phyloP scores from a whole-genome alignment of 2,797 vertebrate genomes.

The Buceros bicornis region DNA sequence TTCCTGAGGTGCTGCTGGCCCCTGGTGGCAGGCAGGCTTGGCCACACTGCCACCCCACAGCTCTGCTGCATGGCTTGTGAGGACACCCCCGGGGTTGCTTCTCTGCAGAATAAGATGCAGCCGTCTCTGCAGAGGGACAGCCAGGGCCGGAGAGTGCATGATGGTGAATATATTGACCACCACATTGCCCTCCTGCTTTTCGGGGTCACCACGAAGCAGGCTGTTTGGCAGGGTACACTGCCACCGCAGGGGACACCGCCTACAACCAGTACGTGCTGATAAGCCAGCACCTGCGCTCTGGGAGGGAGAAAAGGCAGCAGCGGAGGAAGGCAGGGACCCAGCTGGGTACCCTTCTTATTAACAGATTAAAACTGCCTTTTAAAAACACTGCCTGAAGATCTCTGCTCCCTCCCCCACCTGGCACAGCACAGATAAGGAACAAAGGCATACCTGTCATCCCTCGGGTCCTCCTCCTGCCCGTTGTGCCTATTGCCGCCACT shows the following conservation, averaged over 20 bases:
- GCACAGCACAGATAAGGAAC: not conserved
- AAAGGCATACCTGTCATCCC: constrained; percentile 46
- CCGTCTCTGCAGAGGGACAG: not conserved
- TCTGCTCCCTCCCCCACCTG: not conserved
- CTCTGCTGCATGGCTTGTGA: not conserved
- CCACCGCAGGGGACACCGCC: not conserved
- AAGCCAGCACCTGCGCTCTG: not conserved
- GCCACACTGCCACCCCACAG: not conserved
- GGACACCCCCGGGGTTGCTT: not conserved
- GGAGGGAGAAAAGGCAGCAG: not conserved
- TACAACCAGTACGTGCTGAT: not conserved
- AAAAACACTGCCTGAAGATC: not conserved
- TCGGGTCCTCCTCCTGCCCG: constrained; percentile 10
- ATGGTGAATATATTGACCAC: not conserved
- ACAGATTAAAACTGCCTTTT: not conserved
- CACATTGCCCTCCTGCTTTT: not conserved
- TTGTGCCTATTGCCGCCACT: not conserved
- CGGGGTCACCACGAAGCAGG: not conserved
- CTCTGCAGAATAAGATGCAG: not conserved
- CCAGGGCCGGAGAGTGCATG: accelerated
- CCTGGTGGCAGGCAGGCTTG: not conserved
- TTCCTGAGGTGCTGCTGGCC: constrained; percentile 19
- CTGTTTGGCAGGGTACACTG: not conserved
- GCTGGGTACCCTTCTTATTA: not conserved
- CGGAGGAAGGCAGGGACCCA: not conserved